Evolutionary conservation across 2,888 invertebrate genomes (phyloP).

Genomic region (Fissipunctia ypsillon): DNA sequence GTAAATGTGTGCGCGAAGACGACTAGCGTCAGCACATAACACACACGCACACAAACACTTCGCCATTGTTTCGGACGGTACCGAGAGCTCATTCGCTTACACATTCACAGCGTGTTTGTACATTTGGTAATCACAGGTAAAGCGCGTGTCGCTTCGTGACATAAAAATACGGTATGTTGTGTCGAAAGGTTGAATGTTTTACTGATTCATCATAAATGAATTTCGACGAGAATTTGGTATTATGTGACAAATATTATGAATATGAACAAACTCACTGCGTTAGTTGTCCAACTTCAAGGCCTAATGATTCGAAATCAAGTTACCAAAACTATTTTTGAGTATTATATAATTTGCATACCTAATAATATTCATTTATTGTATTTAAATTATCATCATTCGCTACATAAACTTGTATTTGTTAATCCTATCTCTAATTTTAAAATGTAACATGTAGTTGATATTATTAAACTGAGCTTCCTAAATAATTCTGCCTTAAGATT

Average conservation of each 20-base stretch:
- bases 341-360: conserved; percentile 26
- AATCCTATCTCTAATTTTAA: conserved; percentile 11
- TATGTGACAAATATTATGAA: neutral
- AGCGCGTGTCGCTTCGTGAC: too few relatives aligned
- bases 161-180: too few relatives aligned
- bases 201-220: neutral
- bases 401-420: conserved; percentile 50
- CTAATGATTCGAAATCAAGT: conserved; percentile 44
- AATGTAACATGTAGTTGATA: conserved; percentile 15
- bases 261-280: conserved; percentile 13
- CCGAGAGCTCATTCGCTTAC: too few relatives aligned
- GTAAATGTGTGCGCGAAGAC: too few relatives aligned
- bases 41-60: too few relatives aligned
- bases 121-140: too few relatives aligned
- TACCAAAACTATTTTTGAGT: conserved; percentile 52
- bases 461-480: conserved; percentile 56
- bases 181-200: conserved; percentile 22
- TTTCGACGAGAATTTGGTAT: neutral
- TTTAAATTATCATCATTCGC: conserved; percentile 37
- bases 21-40: too few relatives aligned
- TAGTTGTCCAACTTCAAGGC: conserved; percentile 24
- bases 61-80: too few relatives aligned
- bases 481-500: conserved; percentile 40
- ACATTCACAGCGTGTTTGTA: too few relatives aligned
- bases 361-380: conserved; percentile 17